Percentiles rank a stretch among this genome's conserved stretches.
Conservation (phyloP, 2,113 vertebrate species). For the Steatornis caripensis region DNA sequence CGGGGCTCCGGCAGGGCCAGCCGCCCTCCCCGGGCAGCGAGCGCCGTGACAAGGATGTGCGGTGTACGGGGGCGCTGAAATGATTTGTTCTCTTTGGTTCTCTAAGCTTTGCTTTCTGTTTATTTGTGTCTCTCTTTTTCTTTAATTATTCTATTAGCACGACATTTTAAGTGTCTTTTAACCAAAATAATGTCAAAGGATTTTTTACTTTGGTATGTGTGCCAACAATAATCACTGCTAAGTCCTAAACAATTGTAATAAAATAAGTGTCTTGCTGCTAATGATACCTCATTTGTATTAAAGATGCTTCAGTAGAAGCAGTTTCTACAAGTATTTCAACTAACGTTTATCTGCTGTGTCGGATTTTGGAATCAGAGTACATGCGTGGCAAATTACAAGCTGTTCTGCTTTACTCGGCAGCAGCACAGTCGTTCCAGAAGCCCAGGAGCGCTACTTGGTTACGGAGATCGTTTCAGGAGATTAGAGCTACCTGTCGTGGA, state of each 20-base stretch:
- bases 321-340: neutral
- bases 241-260: neutral
- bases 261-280: neutral
- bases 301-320: neutral
- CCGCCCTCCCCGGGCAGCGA: too few relatives aligned
- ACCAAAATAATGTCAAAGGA: neutral
- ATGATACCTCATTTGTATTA: neutral
- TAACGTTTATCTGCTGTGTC: neutral
- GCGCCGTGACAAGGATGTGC: fast-evolving
- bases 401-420: neutral
- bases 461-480: neutral
- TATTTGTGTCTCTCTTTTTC: neutral
- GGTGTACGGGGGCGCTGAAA: fast-evolving
- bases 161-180: neutral
- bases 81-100: neutral
- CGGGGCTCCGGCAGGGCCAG: too few relatives aligned
- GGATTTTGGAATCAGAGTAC: neutral
- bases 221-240: neutral
- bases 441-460: neutral
- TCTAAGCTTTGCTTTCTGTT: neutral
- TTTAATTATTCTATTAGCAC: neutral
- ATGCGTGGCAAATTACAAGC: neutral
- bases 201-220: neutral
- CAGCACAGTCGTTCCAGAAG: neutral
- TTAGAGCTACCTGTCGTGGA: too few relatives aligned